Evolutionary conservation across 2,888 invertebrate species (phyloP).

Genomic region (Papilio demoleus): DNA sequence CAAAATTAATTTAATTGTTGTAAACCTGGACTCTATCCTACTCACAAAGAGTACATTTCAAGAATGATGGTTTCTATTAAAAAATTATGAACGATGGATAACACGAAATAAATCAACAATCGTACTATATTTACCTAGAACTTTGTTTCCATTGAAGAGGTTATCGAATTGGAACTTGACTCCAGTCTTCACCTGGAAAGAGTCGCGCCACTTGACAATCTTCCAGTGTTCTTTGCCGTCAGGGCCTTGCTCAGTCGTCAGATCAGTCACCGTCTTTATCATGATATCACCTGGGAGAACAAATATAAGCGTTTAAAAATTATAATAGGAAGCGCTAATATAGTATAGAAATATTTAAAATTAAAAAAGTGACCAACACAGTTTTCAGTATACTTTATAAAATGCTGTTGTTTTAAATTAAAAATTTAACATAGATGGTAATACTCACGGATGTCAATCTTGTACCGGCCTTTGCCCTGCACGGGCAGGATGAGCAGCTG

Average conservation of each 20-base stretch:
- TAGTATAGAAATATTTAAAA: no score
- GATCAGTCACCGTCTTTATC: conserved; percentile 58
- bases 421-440: background rate
- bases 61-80: no score
- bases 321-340: no score
- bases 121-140: conserved; percentile 58
- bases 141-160: conserved; percentile 72
- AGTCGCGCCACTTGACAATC: conserved; percentile 61
- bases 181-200: conserved; percentile 61
- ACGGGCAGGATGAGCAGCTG: conserved; percentile 65
- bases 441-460: conserved; percentile 69
- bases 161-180: conserved; percentile 69
- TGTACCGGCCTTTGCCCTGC: conserved; percentile 66
- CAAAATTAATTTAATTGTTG: no score
- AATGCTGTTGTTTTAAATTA: no score
- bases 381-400: no score
- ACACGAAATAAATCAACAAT: no score
- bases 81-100: no score
- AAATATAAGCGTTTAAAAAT: conserved; percentile 7
- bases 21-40: no score
- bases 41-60: no score
- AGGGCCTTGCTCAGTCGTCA: conserved; percentile 56
- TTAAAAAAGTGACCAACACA: no score
- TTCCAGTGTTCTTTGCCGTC: conserved; percentile 74
- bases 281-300: conserved; percentile 63